These are phyloP conservation scores for Pseudocheirus occidentalis DNA, from an alignment of 2,797 vertebrate species.

Conservation along the genomic window DNA sequence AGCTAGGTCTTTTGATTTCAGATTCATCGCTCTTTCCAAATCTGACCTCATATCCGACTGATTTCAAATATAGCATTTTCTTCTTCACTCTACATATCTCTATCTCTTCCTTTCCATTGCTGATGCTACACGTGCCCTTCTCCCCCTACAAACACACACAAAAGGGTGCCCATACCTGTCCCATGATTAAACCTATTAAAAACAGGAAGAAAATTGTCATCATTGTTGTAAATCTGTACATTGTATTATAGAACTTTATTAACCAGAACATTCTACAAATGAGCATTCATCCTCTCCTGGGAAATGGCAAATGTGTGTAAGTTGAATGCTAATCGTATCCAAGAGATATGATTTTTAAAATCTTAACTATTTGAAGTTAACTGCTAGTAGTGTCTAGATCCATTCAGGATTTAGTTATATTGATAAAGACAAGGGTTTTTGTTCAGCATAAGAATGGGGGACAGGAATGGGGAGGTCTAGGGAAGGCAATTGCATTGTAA, in stretches of 20 bases:
- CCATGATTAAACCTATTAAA: neutral
- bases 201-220: neutral
- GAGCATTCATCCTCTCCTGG: neutral
- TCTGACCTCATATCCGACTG: neutral
- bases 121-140: neutral
- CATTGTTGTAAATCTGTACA: neutral
- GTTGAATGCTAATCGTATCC: neutral
- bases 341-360: neutral
- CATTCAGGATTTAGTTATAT: neutral
- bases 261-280: neutral
- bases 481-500: neutral
- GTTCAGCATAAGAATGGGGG: neutral
- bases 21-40: neutral
- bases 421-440: neutral
- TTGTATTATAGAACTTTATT: neutral
- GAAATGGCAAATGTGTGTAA: neutral
- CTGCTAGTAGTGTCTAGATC: neutral
- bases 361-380: neutral
- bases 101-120: neutral
- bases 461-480: neutral
- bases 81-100: neutral
- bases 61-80: neutral
- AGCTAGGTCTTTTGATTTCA: neutral
- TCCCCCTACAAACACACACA: neutral
- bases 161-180: neutral